These are phyloP conservation scores for Leucoraja erinaceus DNA, from an alignment of 2,113 vertebrate species.

Conservation along the genomic window DNA sequence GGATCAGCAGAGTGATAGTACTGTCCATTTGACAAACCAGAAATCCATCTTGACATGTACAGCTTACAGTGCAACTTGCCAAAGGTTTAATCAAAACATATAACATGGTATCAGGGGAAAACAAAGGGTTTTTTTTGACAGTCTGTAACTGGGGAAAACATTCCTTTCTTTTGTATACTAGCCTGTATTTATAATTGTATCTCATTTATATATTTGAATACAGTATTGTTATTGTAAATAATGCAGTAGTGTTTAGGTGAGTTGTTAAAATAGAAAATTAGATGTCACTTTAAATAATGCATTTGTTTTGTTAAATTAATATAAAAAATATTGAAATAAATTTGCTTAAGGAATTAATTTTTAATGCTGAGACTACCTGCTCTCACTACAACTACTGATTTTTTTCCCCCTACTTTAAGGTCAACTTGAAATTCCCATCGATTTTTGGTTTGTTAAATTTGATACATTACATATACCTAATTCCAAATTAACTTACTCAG, in stretches of 20 bases:
- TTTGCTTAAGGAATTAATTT: conserved; percentile 30
- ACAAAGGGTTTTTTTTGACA: neutral
- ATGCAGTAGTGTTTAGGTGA: conserved; percentile 23
- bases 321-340: conserved; percentile 31
- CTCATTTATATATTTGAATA: conserved; percentile 37
- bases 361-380: conserved; percentile 7
- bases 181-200: conserved; percentile 25
- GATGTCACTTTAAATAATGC: conserved; percentile 30
- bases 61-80: neutral
- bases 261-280: conserved; percentile 23
- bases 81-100: conserved; percentile 27
- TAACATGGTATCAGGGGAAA: neutral
- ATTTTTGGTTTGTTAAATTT: neutral
- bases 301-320: conserved; percentile 38
- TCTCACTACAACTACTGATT: neutral
- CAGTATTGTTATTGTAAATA: conserved; percentile 37
- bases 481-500: neutral
- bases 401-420: neutral
- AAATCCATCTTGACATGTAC: neutral
- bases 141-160: conserved; percentile 32
- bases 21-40: conserved; percentile 5
- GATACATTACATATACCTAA: neutral
- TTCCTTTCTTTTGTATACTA: conserved; percentile 36
- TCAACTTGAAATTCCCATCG: conserved; percentile 24
- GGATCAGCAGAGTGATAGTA: neutral